A percentile compares a stretch with the other conserved stretches of the same genome.
Conservation (phyloP, 2,797 vertebrate genomes). For the Acrossocheilus wenchowensis region DNA sequence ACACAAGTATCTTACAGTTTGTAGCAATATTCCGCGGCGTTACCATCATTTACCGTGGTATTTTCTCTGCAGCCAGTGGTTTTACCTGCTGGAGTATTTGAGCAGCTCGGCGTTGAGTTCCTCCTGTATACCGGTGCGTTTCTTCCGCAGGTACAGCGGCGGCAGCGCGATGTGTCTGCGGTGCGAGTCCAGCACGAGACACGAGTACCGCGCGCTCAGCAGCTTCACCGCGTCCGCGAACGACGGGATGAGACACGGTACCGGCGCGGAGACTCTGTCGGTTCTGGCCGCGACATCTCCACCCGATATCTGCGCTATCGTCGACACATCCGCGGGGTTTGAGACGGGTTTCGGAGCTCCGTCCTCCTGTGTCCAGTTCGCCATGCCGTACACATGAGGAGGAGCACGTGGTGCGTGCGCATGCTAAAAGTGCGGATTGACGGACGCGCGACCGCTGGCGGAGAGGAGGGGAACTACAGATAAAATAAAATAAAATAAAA, state of each 20-base stretch:
- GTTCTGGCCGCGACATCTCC: fast-evolving
- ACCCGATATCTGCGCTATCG: not conserved
- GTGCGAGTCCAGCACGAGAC: constrained; percentile 83
- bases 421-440: fast-evolving
- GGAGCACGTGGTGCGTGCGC: constrained; percentile 7
- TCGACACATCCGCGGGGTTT: constrained; percentile 47
- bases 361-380: constrained; percentile 62
- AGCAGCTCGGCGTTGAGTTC: constrained; percentile 88
- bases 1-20: too few species aligned
- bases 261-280: not conserved
- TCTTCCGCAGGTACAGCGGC: constrained; percentile 85
- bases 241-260: constrained; percentile 73
- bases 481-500: not conserved
- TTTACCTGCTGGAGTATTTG: constrained; percentile 84
- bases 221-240: constrained; percentile 83
- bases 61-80: not conserved
- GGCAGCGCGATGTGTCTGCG: constrained; percentile 86
- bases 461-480: constrained; percentile 48
- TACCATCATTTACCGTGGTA: not conserved
- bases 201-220: constrained; percentile 83
- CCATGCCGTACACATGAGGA: constrained; percentile 72
- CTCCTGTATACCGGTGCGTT: constrained; percentile 84
- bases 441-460: constrained; percentile 61
- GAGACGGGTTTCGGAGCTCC: constrained; percentile 59
- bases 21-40: not conserved